Evolutionary conservation across 2,797 vertebrate genomes (phyloP), one percentile per base, ranked within the genome.

Genomic region (Cuculus canorus): DNA sequence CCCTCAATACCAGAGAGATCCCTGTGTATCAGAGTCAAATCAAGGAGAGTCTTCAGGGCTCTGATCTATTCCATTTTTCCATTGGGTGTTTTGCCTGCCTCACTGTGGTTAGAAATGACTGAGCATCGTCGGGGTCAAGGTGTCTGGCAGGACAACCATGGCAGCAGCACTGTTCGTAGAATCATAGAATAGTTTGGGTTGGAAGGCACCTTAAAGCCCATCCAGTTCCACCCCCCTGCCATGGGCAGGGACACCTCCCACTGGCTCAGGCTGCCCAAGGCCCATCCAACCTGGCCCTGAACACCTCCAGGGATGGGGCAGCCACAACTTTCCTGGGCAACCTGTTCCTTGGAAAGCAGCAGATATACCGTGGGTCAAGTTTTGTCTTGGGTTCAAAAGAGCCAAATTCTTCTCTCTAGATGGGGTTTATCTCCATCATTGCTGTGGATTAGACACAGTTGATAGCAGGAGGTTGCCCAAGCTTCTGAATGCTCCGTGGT

Each of bases 51-150:
- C 28, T 64, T 23, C n/a, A 75, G 33, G 30, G 48, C 33, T 85
- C 43, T 76, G 27, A 24, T 37, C 48, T 33, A 11, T 50, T 15
- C 18, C 8, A 8, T 19, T 39, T 30, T 66, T 48, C 18, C 27
- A 12, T 24, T 19, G 70, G 68, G n/a, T 1, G 2, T 64, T 88
- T 53, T 3, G 2, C 7, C 28, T 30, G 23, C 47, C 6, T 54
- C 1, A 1, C 35, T 41, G 24, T 30, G 73, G 8, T 39, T 54
- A 56, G 71, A 37, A 56, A 53, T 2, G 7, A 18, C 37, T 47
- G 15, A 61, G 12, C 25, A 35, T 39, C 2, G 0, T 8, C 1
- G 1, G 10, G 22, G 14, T 27, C 0, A 0, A 64, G 39, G 27
- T 37, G 17, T 21, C 59, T 18, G 33, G 24, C 32, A 54, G 50